These are phyloP conservation scores for Amblyornis subalaris DNA, from an alignment of 2,113 vertebrate genomes.

Conservation along the genomic window DNA sequence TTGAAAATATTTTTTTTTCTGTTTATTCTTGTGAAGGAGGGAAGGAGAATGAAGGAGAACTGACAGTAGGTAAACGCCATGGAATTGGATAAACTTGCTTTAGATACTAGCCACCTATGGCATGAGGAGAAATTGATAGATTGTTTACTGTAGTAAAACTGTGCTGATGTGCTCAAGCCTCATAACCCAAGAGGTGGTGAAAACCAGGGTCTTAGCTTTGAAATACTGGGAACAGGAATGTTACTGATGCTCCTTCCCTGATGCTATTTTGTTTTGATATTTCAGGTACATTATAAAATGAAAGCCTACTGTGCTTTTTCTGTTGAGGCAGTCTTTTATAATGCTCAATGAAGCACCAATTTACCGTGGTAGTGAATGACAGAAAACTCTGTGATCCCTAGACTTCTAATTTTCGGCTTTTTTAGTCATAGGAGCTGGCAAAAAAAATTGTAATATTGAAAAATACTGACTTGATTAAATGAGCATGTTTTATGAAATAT, in stretches of 20 bases:
- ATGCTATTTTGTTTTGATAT: background rate
- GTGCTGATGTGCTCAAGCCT: background rate
- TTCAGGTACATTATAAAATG: background rate
- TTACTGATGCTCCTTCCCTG: background rate
- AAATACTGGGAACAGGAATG: background rate
- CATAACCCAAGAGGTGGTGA: background rate
- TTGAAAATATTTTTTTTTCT: background rate
- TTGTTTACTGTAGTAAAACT: background rate
- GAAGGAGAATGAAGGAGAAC: background rate
- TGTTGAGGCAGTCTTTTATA: background rate
- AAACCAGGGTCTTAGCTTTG: background rate
- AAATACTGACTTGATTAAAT: background rate
- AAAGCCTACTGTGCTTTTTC: background rate
- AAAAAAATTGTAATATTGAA: background rate
- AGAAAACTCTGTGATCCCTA: background rate
- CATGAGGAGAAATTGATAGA: background rate
- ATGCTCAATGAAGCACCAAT: background rate
- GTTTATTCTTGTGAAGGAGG: background rate
- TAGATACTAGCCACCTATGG: background rate
- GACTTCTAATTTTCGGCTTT: background rate
- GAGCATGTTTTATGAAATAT: background rate
- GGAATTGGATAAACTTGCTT: background rate
- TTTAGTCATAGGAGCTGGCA: background rate
- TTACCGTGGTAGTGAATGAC: background rate
- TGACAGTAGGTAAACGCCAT: background rate